Evolutionary conservation across 2,888 invertebrate species (phyloP), one percentile per base, ranked within the genome.

Genomic region (Micoletzkya japonica): DNA sequence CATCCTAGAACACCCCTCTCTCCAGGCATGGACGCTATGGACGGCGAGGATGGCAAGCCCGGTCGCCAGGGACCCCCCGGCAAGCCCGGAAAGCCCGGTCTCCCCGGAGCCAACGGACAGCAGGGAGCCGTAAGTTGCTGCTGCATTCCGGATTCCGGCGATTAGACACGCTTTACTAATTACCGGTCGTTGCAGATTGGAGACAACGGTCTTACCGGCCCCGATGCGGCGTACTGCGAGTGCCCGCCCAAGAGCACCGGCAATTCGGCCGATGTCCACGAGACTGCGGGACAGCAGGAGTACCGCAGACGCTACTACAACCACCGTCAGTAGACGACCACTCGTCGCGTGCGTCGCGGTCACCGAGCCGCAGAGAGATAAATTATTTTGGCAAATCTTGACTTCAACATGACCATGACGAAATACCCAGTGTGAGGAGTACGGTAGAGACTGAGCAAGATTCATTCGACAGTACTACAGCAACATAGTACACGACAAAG

Each of bases 191-290:
- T 64, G 26, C 67, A 67, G 56, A 57, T 67, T 34, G 68, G 68
- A n/a, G 20, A 30, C 14, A 57, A 39, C 17, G 68, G 68, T n/a
- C 30, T 30, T 32, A 68, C 17, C 49, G 68, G 68, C 0, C 32
- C 39, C 24, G 68, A 68, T 24, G 68, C 57, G 10, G 58, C 39
- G 1, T 68, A 68, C 26, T 68, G 68, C 54, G 57, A 57, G 54
- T 68, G 68, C 68, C 68, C 67, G 4, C 67, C 68, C 58, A 58
- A 68, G 68, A 49, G 58, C 7, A 52, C 50, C n/a, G 34, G 6
- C 20, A 17, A 39, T 4, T 44, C 60, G 17, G 60, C 60, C 39
- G 34, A 24, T 0, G 52, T 52, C 17, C 50, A 39, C 26, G 52
- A 52, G 24, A 39, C 36, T 26, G 28, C 39, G 36, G 3, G 37